Conservation (phyloP, 2,888 invertebrate species). For the Lasius platythorax region DNA sequence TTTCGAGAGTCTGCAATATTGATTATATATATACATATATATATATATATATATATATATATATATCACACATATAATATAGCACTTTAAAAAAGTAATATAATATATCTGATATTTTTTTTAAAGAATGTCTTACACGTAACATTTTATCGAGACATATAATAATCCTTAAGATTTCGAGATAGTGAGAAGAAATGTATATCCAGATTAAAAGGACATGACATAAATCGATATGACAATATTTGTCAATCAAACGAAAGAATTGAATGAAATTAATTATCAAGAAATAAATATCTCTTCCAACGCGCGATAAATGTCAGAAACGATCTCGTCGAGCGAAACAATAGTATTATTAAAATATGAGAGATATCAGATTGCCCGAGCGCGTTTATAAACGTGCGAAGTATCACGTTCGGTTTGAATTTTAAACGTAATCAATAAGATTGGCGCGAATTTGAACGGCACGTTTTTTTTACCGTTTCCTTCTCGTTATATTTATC, state of each 20-base stretch:
- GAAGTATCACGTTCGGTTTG: background rate
- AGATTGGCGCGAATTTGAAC: background rate
- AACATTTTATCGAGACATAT: background rate
- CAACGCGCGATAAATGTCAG: background rate
- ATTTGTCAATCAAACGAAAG: background rate
- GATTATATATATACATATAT: background rate
- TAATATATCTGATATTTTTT: background rate
- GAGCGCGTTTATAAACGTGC: constrained; percentile 7
- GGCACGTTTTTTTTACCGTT: background rate
- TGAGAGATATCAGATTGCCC: constrained; percentile 1
- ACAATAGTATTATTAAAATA: background rate
- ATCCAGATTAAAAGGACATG: background rate
- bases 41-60: too few species aligned
- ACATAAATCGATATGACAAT: background rate
- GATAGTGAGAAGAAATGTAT: background rate
- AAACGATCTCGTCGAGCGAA: background rate
- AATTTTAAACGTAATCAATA: background rate
- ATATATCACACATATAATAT: background rate
- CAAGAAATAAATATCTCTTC: background rate
- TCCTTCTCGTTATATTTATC: background rate
- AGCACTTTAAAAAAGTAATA: background rate
- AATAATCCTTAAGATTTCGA: background rate
- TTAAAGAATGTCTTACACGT: too few species aligned
- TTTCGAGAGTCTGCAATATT: background rate
- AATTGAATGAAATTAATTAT: background rate